phyloP scores from a whole-genome alignment of 2,888 invertebrate genomes.

The Argyresthia goedartella region DNA sequence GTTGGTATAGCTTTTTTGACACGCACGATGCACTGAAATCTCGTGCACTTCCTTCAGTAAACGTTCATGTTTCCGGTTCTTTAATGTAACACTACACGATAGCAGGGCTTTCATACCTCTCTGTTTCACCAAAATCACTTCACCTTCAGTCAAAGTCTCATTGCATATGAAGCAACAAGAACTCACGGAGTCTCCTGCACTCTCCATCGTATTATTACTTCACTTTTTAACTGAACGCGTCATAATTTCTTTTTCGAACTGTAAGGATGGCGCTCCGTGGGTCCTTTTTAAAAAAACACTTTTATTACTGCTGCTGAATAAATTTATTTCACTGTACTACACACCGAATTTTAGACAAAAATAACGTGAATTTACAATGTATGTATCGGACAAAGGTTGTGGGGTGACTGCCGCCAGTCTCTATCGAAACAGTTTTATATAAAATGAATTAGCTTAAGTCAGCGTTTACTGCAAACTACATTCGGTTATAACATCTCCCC shows the following conservation, averaged over 20 bases:
- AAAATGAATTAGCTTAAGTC: no score
- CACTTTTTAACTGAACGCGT: conserved; percentile 1
- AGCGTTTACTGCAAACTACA: no score
- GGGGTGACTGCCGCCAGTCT: no score
- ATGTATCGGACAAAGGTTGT: no score
- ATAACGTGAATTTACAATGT: no score
- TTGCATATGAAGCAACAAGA: neutral
- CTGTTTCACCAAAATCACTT: neutral
- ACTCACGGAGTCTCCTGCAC: neutral
- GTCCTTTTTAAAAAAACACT: no score
- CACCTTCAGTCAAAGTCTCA: neutral
- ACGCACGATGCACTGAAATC: neutral
- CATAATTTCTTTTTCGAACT: conserved; percentile 1
- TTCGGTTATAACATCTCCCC: no score
- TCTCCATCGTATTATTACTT: neutral
- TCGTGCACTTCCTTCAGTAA: neutral
- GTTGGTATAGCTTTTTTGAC: conserved; percentile 1
- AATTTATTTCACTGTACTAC: no score
- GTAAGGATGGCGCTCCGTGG: no score
- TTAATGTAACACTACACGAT: neutral
- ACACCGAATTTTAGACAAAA: no score
- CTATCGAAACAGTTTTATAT: no score
- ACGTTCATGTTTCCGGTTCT: neutral
- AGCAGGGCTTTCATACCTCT: neutral
- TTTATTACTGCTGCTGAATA: no score